Evolutionary conservation across 2,797 vertebrate species (phyloP).

Genomic region (Loris lydekkerianus): DNA sequence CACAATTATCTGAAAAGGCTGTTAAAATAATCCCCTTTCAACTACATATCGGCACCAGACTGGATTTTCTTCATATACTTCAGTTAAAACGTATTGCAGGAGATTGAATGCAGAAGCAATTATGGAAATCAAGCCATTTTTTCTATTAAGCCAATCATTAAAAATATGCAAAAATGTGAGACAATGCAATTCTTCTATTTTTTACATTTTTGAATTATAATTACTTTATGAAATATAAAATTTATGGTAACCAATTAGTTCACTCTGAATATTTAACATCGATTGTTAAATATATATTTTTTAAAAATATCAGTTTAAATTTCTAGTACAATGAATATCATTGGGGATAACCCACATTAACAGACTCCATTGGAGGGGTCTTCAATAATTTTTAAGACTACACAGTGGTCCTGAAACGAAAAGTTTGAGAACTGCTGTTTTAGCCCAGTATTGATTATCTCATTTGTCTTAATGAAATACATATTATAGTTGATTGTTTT

Average conservation of each 20-base stretch:
- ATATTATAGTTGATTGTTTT: conserved; percentile 42
- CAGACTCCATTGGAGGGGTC: not conserved
- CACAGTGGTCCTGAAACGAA: not conserved
- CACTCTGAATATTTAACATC: not conserved
- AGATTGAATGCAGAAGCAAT: not conserved
- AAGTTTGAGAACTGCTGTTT: conserved; percentile 31
- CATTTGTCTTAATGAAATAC: conserved; percentile 68
- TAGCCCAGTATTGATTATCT: not conserved
- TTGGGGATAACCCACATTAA: not conserved
- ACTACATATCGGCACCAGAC: not conserved
- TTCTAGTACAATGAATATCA: not conserved
- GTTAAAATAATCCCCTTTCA: not conserved
- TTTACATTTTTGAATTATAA: not conserved
- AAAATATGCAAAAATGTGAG: not conserved
- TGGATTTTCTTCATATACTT: not conserved
- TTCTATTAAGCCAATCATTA: not conserved
- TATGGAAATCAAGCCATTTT: not conserved
- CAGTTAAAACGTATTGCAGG: not conserved
- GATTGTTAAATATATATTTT: not conserved
- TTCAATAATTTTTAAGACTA: not conserved
- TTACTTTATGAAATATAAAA: not conserved
- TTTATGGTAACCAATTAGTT: not conserved
- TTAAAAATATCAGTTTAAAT: not conserved
- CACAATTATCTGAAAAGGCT: not conserved
- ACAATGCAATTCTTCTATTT: not conserved